A percentile compares a stretch with the other conserved stretches of the same genome.
phyloP scores from a whole-genome alignment of 2,888 invertebrate species.

The Pedicia rivosa region DNA sequence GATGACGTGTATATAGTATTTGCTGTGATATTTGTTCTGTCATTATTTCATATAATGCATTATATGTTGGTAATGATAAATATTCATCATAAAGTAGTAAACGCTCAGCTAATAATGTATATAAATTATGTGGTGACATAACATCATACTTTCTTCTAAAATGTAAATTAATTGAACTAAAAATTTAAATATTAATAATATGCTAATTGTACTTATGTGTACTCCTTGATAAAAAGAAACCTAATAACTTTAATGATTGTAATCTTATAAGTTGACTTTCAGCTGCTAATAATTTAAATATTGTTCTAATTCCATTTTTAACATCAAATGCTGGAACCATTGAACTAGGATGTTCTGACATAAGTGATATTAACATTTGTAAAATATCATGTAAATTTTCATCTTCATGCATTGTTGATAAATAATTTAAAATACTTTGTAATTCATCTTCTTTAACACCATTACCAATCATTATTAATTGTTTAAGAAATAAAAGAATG shows the following conservation, averaged over 20 bases:
- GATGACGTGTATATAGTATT: constrained; percentile 82
- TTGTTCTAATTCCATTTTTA: constrained; percentile 90
- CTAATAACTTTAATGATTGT: constrained; percentile 89
- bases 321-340: constrained; percentile 99
- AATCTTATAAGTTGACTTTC: constrained; percentile 92
- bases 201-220: constrained; percentile 75
- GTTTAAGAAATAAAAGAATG: constrained; percentile 88
- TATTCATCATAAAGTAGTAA: constrained; percentile 78
- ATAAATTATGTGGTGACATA: constrained; percentile 96
- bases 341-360: constrained; percentile 97
- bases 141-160: constrained; percentile 93
- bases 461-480: constrained; percentile 90
- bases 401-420: constrained; percentile 97
- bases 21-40: constrained; percentile 95
- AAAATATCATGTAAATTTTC: constrained; percentile 97
- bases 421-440: constrained; percentile 93
- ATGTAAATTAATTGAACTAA: constrained; percentile 1
- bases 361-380: constrained; percentile 89
- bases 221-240: constrained; percentile 94
- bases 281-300: constrained; percentile 92
- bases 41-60: constrained; percentile 96
- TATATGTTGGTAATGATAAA: constrained; percentile 89
- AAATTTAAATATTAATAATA: constrained; percentile 4
- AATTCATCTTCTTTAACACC: constrained; percentile 98
- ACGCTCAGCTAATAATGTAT: constrained; percentile 88